Conservation (phyloP, 2,888 invertebrate species). For the Adineta ricciae region DNA sequence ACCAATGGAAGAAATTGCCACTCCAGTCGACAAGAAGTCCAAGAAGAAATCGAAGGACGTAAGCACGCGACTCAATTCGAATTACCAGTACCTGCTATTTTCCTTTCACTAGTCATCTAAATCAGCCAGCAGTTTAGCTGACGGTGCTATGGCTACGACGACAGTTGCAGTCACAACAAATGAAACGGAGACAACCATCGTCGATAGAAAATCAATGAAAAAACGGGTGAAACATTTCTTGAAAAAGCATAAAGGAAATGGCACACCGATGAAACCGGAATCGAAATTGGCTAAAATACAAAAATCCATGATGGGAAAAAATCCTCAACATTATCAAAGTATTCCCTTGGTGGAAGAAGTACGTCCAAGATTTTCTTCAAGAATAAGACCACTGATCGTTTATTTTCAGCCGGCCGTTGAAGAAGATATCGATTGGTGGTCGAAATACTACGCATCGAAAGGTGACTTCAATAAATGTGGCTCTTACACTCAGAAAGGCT, state of each 20-base stretch:
- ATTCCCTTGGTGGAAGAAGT: neutral
- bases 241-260: neutral
- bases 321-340: slow-evolving; percentile 15
- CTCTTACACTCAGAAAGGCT: slow-evolving; percentile 48
- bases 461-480: slow-evolving; percentile 56
- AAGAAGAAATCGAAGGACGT: neutral
- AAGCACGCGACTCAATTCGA: neutral
- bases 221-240: neutral
- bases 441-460: slow-evolving; percentile 78
- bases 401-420: slow-evolving; percentile 38
- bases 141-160: neutral
- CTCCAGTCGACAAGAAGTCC: neutral
- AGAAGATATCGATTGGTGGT: slow-evolving; percentile 80
- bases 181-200: neutral
- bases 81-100: no score
- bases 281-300: neutral
- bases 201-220: neutral
- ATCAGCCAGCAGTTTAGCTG: neutral
- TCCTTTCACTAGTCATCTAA: neutral
- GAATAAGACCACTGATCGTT: neutral
- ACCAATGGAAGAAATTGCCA: neutral
- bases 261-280: neutral
- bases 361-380: neutral
- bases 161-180: neutral
- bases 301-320: neutral